Evolutionary conservation across 2,797 vertebrate species (phyloP).

Genomic region (Tapirus indicus): DNA sequence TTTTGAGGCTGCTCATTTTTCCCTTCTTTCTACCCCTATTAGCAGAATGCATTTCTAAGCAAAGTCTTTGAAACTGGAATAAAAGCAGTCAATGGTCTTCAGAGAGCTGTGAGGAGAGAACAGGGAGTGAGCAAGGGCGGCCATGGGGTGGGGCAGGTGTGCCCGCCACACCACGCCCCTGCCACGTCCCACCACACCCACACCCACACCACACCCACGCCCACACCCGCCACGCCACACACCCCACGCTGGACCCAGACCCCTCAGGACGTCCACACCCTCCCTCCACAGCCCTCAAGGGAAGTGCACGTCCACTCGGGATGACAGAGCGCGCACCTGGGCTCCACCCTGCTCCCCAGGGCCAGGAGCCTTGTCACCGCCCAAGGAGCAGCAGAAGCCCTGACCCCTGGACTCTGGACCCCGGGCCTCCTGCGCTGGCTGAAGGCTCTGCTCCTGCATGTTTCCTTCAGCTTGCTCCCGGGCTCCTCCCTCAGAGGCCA

Average conservation of each 20-base stretch:
- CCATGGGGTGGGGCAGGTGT: too few species aligned
- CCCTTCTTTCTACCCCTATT: neutral
- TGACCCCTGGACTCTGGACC: neutral
- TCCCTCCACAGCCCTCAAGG: neutral
- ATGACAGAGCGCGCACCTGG: neutral
- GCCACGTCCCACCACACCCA: neutral
- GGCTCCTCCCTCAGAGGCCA: accelerated
- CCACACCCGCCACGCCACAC: too few species aligned
- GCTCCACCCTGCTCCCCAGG: neutral
- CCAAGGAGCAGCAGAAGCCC: too few species aligned
- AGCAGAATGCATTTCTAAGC: neutral
- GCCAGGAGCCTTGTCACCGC: neutral
- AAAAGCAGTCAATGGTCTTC: neutral
- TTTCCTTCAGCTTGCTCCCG: neutral
- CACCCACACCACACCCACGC: neutral
- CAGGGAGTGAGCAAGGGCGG: neutral
- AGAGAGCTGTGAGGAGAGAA: neutral
- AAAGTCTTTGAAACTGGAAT: neutral
- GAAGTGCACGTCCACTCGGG: neutral
- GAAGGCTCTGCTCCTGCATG: accelerated
- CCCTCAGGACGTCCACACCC: neutral
- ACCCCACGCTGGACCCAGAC: neutral
- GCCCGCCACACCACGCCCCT: accelerated
- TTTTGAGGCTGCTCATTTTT: neutral
- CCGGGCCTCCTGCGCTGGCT: neutral